Evolutionary conservation across 2,113 vertebrate genomes (phyloP), one percentile per base, ranked within the genome.

Genomic region (Panurus biarmicus): DNA sequence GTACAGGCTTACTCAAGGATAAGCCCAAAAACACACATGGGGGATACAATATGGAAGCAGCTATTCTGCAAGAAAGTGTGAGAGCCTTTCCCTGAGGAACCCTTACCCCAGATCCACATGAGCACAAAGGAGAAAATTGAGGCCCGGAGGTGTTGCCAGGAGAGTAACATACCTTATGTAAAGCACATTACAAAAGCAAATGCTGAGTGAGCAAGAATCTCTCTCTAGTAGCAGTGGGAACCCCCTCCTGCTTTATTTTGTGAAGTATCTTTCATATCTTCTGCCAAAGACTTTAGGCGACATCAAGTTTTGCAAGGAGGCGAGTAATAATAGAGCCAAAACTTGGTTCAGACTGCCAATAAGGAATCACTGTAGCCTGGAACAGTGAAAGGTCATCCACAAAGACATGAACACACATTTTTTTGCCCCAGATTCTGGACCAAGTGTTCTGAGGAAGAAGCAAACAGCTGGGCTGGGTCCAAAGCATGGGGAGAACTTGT

Each of bases 231-330:
- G 87, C 85, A 90, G 79, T 94, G 95, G 94, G 94, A 96, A 95
- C 88, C 85, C 90, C 87, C 92, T 97, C 76, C 85, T 95, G 82
- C 90, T 94, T 90, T 92, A 88, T 94, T 94, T 88, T 95, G 79
- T 93, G 81, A 96, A 95, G 75, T 67, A 94, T 93, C 92, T 96
- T 95, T 96, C 90, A 95, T 95, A 95, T 96, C 94, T 95, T 94
- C 90, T 96, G 95, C 95, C 94, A 95, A 95, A 95, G 94, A 90
- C 91, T 94, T 91, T 29, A 94, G 93, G 90, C 80, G 56, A 93
- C 89, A 92, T 83, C 61, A 75, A 92, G 86, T 94, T 96, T 93
- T 95, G 92, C 91, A 96, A 95, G 75, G 69, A 93, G 95, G 40
- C 33, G 0, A 88, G 79, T 77, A 91, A 71, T 86, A 91, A 77